These are phyloP conservation scores for Palythoa grandiflora DNA, from an alignment of 92 coral and sea anemone genomes.

Conservation along the genomic window DNA sequence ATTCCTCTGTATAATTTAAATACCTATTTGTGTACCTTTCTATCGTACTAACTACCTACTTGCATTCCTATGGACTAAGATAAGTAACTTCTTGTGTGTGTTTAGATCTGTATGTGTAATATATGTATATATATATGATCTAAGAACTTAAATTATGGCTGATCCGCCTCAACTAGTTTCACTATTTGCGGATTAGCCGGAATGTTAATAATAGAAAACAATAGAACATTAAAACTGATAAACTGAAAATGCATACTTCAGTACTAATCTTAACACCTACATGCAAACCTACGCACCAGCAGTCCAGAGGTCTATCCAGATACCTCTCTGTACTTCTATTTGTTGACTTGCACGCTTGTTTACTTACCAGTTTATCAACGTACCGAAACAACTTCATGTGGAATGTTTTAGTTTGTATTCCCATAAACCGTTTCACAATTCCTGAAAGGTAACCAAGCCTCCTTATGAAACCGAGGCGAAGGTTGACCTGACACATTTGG, in stretches of 20 bases:
- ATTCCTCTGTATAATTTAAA: not conserved
- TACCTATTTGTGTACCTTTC: not conserved
- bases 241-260: not conserved
- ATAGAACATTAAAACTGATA: no score
- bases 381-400: not conserved
- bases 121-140: no score
- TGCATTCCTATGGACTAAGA: not conserved
- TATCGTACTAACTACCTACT: not conserved
- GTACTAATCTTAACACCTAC: not conserved
- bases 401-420: not conserved
- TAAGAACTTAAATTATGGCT: no score
- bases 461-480: no score
- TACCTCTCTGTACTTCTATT: not conserved
- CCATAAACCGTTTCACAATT: no score
- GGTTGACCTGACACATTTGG: no score
- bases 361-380: not conserved
- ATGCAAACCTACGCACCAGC: not conserved
- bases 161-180: no score
- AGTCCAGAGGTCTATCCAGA: no score
- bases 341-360: not conserved
- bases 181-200: no score
- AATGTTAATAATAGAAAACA: no score
- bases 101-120: no score
- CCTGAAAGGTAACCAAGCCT: no score
- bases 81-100: not conserved